Evolutionary conservation across 2,888 invertebrate genomes (phyloP), one percentile per base, ranked within the genome.

Genomic region (Hymenopus coronatus): DNA sequence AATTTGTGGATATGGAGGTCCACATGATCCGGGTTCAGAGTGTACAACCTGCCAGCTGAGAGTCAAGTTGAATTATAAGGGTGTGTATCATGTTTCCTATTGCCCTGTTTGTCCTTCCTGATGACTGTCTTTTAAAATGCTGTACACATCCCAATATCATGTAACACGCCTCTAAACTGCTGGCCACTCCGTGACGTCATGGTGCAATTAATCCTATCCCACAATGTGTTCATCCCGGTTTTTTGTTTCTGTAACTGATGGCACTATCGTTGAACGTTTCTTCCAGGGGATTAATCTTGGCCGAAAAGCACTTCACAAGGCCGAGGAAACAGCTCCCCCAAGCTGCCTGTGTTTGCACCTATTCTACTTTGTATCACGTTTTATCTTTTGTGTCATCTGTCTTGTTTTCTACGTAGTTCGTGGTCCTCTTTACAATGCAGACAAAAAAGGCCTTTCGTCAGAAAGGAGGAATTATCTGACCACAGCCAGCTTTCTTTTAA

Each of bases 101-200:
- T 70, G 54, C 54, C 54, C 54, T 70, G 54, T 70, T 70, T 70
- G 54, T 70, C 54, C 54, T 6, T 70, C 54, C 30, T 27, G 30
- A n/a, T 40, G 85, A 85, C n/a, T n/a, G 85, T 85, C 40, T 85
- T 85, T 85, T 40, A 85, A 46, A 85, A 85, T 85, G 85, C 85
- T 85, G 85, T 85, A 85, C 85, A 40, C 40, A 40, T 46, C 40
- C n/a, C 40, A 85, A 40, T 33, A 85, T 85, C 85, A 85, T 40
- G 85, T 85, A 46, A 85, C 85, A 40, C 85, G 85, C 46, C 85
- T 70, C 54, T 70, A 70, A 70, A 70, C 20, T 84, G 85, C 84
- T 30, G 28, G 84, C 28, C 84, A 30, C 40, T 27, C 40, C 30
- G n/a, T 85, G 33, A 40, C 85, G 85, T 85, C 85, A 85, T 85